Evolutionary conservation across 2,888 invertebrate genomes (phyloP).

Genomic region (Diarsia brunnea): DNA sequence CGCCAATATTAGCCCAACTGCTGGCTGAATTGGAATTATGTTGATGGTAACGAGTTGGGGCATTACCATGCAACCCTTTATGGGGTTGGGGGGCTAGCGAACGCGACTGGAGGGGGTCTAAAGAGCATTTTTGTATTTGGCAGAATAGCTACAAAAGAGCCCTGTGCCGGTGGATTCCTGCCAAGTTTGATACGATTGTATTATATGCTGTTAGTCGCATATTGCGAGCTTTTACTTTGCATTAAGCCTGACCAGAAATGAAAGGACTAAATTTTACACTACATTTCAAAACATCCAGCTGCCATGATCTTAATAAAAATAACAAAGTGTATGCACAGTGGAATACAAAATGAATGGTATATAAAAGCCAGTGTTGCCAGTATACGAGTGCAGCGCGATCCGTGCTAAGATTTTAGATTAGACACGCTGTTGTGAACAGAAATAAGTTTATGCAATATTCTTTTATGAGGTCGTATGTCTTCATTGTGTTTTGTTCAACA

Average conservation of each 20-base stretch:
- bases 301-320: neutral
- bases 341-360: constrained; percentile 13
- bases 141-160: constrained; percentile 1
- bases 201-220: neutral
- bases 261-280: neutral
- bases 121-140: constrained; percentile 23
- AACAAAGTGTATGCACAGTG: neutral
- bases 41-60: constrained; percentile 26
- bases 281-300: neutral
- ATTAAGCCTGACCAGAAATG: neutral
- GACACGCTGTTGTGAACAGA: constrained; percentile 6
- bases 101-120: neutral
- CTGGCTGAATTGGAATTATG: constrained; percentile 41
- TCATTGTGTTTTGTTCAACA: constrained; percentile 2
- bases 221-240: constrained; percentile 9
- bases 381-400: neutral
- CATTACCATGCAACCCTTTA: constrained; percentile 31
- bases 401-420: constrained; percentile 37
- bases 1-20: constrained; percentile 27
- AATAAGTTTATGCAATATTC: constrained; percentile 36
- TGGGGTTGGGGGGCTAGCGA: neutral
- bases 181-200: constrained; percentile 21
- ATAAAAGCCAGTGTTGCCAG: neutral
- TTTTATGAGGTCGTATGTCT: constrained; percentile 20
- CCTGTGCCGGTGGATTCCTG: constrained; percentile 1